phyloP scores from a whole-genome alignment of 2,797 vertebrate genomes.

The Anas georgica region DNA sequence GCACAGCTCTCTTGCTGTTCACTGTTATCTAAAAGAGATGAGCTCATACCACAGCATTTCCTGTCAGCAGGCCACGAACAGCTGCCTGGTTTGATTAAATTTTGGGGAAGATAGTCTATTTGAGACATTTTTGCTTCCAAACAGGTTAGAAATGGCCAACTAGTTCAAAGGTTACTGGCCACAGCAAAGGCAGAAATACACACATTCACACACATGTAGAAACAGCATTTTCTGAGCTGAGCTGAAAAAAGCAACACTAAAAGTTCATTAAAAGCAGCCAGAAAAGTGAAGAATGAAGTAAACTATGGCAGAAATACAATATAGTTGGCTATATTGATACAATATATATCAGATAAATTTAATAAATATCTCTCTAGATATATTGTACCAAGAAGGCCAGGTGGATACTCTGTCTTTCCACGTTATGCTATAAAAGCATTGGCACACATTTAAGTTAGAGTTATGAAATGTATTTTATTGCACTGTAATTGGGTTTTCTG shows the following conservation, averaged over 20 bases:
- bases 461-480: slow-evolving; percentile 48
- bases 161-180: not conserved
- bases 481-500: not conserved
- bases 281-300: not conserved
- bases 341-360: slow-evolving; percentile 11
- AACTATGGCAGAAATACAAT: slow-evolving; percentile 20
- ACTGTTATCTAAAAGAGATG: not conserved
- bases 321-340: not conserved
- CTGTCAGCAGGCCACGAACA: not conserved
- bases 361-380: slow-evolving; percentile 17
- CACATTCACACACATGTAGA: rapidly evolving
- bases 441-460: slow-evolving; percentile 10
- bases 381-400: not conserved
- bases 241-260: not conserved
- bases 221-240: not conserved
- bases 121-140: not conserved
- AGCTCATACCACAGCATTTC: not conserved
- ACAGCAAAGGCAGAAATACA: not conserved
- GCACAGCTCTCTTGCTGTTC: not conserved
- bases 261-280: not conserved
- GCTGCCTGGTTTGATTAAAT: not conserved
- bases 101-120: not conserved
- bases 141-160: not conserved
- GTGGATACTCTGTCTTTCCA: not conserved
- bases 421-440: not conserved